Percentiles rank a stretch among this genome's conserved stretches.
These are phyloP conservation scores for Catostomus latipinnis DNA, from an alignment of 2,797 vertebrate genomes.

Conservation along the genomic window DNA sequence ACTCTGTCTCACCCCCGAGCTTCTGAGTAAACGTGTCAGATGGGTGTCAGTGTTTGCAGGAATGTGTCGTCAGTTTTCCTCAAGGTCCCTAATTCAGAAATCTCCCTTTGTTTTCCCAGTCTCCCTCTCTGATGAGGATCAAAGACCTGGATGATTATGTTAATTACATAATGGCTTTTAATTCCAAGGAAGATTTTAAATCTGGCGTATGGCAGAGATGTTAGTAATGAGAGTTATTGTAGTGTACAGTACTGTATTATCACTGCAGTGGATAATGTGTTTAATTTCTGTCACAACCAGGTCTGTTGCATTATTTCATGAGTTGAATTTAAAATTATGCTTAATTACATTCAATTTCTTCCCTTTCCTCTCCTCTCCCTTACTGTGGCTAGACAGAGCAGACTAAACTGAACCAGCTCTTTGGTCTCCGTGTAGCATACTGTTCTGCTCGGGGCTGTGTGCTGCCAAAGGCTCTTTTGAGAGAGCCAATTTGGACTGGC, in stretches of 20 bases:
- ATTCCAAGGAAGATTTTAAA: not conserved
- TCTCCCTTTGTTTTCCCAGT: conserved; percentile 18
- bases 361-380: conserved; percentile 5
- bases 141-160: conserved; percentile 17
- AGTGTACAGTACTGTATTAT: not conserved
- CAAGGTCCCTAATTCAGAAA: conserved; percentile 11
- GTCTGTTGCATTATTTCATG: not conserved
- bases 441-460: conserved; percentile 24
- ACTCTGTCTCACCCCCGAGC: conserved; percentile 10
- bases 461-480: conserved; percentile 32
- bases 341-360: not conserved
- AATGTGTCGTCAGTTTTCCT: conserved; percentile 23
- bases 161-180: conserved; percentile 41
- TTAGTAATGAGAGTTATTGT: conserved; percentile 27
- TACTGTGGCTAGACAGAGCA: conserved; percentile 10
- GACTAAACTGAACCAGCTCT: conserved; percentile 9
- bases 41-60: conserved; percentile 48
- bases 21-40: conserved; percentile 41
- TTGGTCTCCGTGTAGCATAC: not conserved
- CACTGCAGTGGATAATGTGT: not conserved
- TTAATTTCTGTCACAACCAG: not conserved
- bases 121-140: conserved; percentile 5
- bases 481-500: conserved; percentile 30
- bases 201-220: not conserved
- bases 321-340: too few species aligned